phyloP scores from a whole-genome alignment of 92 coral and sea anemone species.

The Heteractis magnifica region DNA sequence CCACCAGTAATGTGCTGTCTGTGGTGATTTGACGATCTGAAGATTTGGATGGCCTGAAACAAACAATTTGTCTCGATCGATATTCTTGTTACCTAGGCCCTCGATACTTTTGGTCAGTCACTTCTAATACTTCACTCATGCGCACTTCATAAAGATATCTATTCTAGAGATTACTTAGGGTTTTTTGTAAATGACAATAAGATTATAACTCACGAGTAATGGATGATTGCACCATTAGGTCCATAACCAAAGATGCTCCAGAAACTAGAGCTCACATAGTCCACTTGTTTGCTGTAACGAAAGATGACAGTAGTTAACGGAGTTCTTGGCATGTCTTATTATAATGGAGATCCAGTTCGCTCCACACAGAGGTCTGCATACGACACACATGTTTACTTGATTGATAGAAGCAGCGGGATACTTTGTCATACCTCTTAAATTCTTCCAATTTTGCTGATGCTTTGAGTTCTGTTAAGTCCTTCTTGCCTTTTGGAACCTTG shows the following conservation, averaged over 20 bases:
- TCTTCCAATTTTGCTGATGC: constrained; percentile 74
- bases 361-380: too few species aligned
- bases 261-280: constrained; percentile 76
- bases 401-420: too few species aligned
- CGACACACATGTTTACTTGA: too few species aligned
- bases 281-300: constrained; percentile 64
- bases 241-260: constrained; percentile 82
- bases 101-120: not conserved
- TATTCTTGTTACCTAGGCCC: not conserved
- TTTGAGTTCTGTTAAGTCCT: constrained; percentile 67
- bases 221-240: constrained; percentile 94
- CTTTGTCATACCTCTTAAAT: constrained; percentile 59
- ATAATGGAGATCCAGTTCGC: too few species aligned
- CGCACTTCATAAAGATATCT: not conserved
- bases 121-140: not conserved
- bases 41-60: constrained; percentile 52
- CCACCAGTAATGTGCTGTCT: constrained; percentile 66
- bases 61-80: not conserved
- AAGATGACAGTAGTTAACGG: not conserved
- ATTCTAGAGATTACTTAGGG: too few species aligned
- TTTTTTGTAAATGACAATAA: too few species aligned
- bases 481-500: constrained; percentile 70
- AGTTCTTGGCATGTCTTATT: too few species aligned
- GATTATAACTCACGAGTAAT: constrained; percentile 42
- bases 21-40: constrained; percentile 59